A percentile compares a stretch with the other conserved stretches of the same genome.
These are phyloP conservation scores for Homalodisca vitripennis DNA, from an alignment of 1,140 invertebrate species.

Conservation along the genomic window DNA sequence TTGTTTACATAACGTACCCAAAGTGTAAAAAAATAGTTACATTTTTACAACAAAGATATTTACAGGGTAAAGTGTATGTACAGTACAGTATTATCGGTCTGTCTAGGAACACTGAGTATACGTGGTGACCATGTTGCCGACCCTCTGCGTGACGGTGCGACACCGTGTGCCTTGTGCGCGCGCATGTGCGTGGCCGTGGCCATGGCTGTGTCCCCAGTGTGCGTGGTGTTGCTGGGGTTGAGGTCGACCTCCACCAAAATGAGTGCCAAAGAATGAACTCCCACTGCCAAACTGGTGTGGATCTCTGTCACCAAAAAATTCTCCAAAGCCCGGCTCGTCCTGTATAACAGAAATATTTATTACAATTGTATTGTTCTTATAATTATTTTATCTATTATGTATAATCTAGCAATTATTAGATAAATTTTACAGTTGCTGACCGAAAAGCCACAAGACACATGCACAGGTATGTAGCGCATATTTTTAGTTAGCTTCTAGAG, in stretches of 20 bases:
- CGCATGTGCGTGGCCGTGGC: constrained; percentile 29
- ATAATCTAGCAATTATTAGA: no score
- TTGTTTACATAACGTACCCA: no score
- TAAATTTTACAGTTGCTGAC: no score
- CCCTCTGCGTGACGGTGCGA: constrained; percentile 47
- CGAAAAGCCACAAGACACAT: no score
- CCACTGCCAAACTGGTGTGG: constrained; percentile 39
- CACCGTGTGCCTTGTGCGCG: constrained; percentile 38
- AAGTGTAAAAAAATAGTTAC: no score
- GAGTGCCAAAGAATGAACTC: constrained; percentile 42
- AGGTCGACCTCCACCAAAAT: constrained; percentile 35
- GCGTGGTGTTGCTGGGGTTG: constrained; percentile 14
- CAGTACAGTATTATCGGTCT: no score
- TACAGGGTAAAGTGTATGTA: no score
- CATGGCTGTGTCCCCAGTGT: constrained; percentile 20
- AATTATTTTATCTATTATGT: no score
- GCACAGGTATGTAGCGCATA: no score
- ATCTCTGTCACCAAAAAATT: constrained; percentile 13
- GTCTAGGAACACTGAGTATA: constrained; percentile 50
- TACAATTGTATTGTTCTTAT: no score
- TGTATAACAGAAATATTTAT: not conserved
- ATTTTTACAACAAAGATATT: no score
- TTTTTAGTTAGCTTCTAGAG: no score
- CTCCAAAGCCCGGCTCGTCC: not conserved
- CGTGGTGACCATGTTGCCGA: constrained; percentile 50